Evolutionary conservation across 2,888 invertebrate species (phyloP).

Genomic region (Ophion costatus): DNA sequence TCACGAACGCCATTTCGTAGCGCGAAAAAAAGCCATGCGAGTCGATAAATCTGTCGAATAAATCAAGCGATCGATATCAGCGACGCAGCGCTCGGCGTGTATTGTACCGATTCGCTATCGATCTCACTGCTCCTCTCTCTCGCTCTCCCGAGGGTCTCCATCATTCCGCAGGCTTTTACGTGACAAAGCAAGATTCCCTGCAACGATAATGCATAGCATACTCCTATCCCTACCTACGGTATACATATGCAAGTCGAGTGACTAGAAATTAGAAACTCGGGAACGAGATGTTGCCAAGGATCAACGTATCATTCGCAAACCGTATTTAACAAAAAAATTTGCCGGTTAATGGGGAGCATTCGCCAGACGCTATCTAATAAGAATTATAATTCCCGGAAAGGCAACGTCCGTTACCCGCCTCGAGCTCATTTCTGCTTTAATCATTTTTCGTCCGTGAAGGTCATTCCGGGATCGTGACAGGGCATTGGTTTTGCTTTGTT

Average conservation of each 20-base stretch:
- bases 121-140: neutral
- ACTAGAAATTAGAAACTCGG: neutral
- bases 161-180: neutral
- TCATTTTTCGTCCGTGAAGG: neutral
- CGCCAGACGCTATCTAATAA: neutral
- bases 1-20: neutral
- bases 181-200: neutral
- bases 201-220: neutral
- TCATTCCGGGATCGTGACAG: neutral
- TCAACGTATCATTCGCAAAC: neutral
- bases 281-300: neutral
- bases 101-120: slow-evolving; percentile 27
- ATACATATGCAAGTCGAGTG: neutral
- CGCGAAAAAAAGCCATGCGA: neutral
- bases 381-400: neutral
- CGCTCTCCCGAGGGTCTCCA: neutral
- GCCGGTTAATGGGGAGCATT: neutral
- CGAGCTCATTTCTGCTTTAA: neutral
- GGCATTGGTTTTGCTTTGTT: neutral
- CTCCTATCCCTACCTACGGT: neutral
- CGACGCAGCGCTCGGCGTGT: neutral
- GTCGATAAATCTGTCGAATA: slow-evolving; percentile 24
- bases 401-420: neutral
- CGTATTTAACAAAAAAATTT: too few species aligned
- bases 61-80: slow-evolving; percentile 38